Evolutionary conservation across 2,888 invertebrate genomes (phyloP).

Genomic region (Caenorhabditis angaria): DNA sequence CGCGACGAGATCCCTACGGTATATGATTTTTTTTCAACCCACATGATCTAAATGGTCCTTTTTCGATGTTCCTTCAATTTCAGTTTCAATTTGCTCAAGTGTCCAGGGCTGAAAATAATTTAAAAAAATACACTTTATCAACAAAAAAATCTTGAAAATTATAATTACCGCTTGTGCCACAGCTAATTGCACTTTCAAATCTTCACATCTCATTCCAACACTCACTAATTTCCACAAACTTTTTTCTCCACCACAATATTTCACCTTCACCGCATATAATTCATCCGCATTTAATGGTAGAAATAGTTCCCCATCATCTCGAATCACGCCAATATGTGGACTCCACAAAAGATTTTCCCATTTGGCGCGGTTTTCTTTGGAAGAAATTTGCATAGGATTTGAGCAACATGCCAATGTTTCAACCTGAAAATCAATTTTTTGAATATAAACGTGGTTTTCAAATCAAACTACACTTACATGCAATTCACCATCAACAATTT

Average conservation of each 20-base stretch:
- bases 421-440: background rate
- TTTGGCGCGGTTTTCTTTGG: constrained; percentile 2
- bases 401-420: background rate
- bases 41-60: background rate
- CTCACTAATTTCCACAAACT: background rate
- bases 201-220: background rate
- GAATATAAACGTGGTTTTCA: too few species aligned
- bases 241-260: background rate
- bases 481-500: background rate
- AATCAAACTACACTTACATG: background rate
- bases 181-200: background rate
- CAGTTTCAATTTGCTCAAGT: background rate
- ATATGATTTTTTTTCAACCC: too few species aligned
- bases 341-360: background rate
- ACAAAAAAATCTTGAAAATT: too few species aligned
- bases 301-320: background rate
- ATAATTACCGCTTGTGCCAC: background rate
- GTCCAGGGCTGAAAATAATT: background rate
- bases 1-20: too few species aligned
- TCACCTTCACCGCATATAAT: background rate
- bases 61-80: background rate
- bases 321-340: background rate
- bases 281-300: background rate
- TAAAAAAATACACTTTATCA: too few species aligned
- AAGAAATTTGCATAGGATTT: background rate